phyloP scores from a whole-genome alignment of 1,140 invertebrate genomes.

The Pachypeltis micranthus region DNA sequence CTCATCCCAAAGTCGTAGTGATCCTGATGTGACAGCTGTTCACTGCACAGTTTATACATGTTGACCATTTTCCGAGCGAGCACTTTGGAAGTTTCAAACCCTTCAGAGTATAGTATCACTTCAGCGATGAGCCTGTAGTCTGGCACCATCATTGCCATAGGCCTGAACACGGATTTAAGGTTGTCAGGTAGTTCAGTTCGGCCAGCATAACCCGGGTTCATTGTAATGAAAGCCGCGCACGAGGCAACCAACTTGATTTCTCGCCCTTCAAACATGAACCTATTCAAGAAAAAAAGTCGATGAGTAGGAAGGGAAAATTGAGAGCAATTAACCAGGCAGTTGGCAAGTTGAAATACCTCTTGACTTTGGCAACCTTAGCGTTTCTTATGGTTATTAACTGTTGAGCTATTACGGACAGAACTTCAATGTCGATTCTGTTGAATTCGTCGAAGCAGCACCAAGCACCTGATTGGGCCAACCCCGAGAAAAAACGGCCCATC shows the following conservation, averaged over 20 bases:
- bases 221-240: slow-evolving; percentile 82
- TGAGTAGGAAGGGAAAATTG: not conserved
- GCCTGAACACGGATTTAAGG: slow-evolving; percentile 73
- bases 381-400: slow-evolving; percentile 67
- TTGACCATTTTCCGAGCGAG: slow-evolving; percentile 81
- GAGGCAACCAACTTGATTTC: slow-evolving; percentile 73
- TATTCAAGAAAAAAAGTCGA: slow-evolving; percentile 27
- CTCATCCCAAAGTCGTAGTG: slow-evolving; percentile 91
- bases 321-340: slow-evolving; percentile 14
- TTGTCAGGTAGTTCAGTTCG: slow-evolving; percentile 72
- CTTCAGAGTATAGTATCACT: slow-evolving; percentile 83
- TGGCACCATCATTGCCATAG: slow-evolving; percentile 87
- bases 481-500: slow-evolving; percentile 80
- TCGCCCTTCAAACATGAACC: slow-evolving; percentile 80
- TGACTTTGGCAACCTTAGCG: slow-evolving; percentile 52
- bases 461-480: slow-evolving; percentile 72
- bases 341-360: slow-evolving; percentile 46
- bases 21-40: slow-evolving; percentile 83
- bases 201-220: slow-evolving; percentile 84
- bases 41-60: slow-evolving; percentile 83
- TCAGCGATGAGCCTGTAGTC: slow-evolving; percentile 86
- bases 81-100: slow-evolving; percentile 74
- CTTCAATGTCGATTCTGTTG: slow-evolving; percentile 82
- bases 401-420: slow-evolving; percentile 77
- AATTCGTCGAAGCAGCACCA: slow-evolving; percentile 92